phyloP scores from a whole-genome alignment of 2,888 invertebrate genomes.

The Cephus sareptanus region DNA sequence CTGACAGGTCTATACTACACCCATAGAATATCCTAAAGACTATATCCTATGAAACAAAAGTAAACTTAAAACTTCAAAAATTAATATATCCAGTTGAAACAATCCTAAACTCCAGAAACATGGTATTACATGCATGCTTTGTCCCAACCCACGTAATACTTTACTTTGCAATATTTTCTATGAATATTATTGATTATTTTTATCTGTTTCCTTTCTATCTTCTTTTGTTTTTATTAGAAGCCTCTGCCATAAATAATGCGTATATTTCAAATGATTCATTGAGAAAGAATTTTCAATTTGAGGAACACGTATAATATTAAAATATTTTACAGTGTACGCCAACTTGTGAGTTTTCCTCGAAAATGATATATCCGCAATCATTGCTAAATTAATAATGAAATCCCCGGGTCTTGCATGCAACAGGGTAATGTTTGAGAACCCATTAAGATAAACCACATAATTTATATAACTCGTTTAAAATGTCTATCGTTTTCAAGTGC shows the following conservation, averaged over 20 bases:
- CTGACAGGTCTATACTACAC: background rate
- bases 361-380: background rate
- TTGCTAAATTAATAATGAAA: background rate
- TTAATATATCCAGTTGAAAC: background rate
- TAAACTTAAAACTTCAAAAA: background rate
- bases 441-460: background rate
- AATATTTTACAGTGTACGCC: background rate
- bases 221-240: background rate
- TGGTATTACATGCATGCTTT: conserved; percentile 10
- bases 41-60: background rate
- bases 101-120: conserved; percentile 11
- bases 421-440: background rate
- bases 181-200: background rate
- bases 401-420: background rate
- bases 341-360: background rate
- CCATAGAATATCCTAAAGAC: conserved; percentile 4
- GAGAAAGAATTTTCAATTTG: background rate
- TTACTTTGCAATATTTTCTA: conserved; percentile 12
- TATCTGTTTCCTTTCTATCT: background rate
- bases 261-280: background rate
- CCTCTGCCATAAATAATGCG: background rate
- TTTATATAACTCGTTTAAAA: background rate
- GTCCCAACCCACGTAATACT: background rate
- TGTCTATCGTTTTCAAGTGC: background rate
- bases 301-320: no score